Evolutionary conservation across 1,140 invertebrate species (phyloP), one percentile per base, ranked within the genome.

Genomic region (Caerostris extrusa): DNA sequence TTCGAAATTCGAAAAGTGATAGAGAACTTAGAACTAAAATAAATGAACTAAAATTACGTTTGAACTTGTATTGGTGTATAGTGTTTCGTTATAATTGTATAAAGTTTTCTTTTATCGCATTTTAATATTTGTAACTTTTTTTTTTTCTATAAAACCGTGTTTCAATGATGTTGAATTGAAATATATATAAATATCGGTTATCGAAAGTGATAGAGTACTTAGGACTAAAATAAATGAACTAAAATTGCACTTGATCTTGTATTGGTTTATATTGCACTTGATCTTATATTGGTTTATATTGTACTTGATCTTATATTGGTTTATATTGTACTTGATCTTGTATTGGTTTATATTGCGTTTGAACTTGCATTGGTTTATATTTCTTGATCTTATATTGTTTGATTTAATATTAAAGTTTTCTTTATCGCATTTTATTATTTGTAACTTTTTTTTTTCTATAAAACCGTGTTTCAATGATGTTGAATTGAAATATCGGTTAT

Each of bases 31-130:
- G 60, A 61, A 87, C 85, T 61, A 64, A 87, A 64, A 61, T 57
- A 87, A 87, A 87, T 19, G n/a, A 87, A 87, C 60, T 60, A 50
- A 87, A 87, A 87, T 19, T 87, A 7, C 34, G 17, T 87, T 87
- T 10, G 60, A 61, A 14, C 8, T 61, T 14, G 7, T 12, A 50
- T 12, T 17, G 85, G 53, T 55, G 50, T 87, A 56, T 61, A 19
- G n/a, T 61, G 50, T n/a, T 64, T 19, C 7, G 10, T 53, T 77
- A 50, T 50, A 77, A 53, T 3, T 50, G 3, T 53, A 77, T 53
- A 50, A 50, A 53, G 57, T 64, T 87, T 87, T 57, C 1, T 53
- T n/a, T 56, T 17, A 61, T 14, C 10, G 7, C 58, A 17, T 61
- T 61, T 87, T 64, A 64, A 87, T 55, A 17, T 53, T 87, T 3